Conservation (phyloP, 2,797 vertebrate genomes). For the Peromyscus aztecus region DNA sequence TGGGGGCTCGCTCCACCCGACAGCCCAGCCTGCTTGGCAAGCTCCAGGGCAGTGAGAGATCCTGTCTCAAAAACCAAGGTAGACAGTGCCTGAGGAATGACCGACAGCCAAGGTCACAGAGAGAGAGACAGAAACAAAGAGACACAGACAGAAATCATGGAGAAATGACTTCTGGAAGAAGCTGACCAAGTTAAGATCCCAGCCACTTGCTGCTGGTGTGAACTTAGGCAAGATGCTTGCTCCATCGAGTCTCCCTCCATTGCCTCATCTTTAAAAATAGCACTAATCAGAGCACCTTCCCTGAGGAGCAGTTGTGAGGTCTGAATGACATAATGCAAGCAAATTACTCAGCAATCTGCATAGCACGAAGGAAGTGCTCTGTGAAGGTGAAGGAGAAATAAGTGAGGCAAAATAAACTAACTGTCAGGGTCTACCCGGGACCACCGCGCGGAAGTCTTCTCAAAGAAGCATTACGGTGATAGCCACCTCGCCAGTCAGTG, state of each 20-base stretch:
- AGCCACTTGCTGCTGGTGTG: neutral
- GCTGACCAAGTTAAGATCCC: neutral
- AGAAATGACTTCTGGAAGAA: neutral
- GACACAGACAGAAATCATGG: slow-evolving; percentile 4
- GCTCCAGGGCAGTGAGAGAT: neutral
- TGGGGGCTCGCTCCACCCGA: neutral
- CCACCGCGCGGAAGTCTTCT: neutral
- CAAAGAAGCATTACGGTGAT: neutral
- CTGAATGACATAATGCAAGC: slow-evolving; percentile 18
- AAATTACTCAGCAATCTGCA: neutral
- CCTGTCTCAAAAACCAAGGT: neutral
- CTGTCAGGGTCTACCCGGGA: neutral
- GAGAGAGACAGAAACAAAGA: neutral
- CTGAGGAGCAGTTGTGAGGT: slow-evolving; percentile 20
- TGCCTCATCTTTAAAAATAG: slow-evolving; percentile 61
- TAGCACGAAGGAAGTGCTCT: neutral
- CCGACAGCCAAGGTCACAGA: neutral
- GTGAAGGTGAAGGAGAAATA: neutral
- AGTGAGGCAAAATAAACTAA: neutral
- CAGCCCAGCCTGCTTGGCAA: neutral
- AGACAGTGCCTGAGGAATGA: neutral
- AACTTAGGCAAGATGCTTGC: neutral
- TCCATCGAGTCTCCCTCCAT: slow-evolving; percentile 16
- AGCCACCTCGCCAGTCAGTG: neutral
- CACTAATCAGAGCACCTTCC: slow-evolving; percentile 41